These are phyloP conservation scores for Balaenoptera acutorostrata DNA, from an alignment of 2,113 vertebrate species.

Conservation along the genomic window DNA sequence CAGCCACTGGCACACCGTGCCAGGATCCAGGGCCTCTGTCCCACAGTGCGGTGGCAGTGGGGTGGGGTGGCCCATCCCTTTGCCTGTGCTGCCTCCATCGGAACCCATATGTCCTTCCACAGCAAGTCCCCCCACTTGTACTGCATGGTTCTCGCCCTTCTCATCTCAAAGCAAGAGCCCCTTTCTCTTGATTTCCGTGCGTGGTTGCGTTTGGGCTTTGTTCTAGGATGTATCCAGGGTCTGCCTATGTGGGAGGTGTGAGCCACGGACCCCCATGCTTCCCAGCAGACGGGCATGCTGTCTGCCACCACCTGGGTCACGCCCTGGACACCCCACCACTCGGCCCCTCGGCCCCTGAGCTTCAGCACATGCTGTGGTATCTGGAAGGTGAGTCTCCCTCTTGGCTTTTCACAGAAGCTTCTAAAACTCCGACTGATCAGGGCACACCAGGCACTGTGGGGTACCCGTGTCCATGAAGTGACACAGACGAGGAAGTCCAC, in stretches of 20 bases:
- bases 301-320: neutral
- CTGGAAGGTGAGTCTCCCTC: neutral
- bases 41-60: fast-evolving
- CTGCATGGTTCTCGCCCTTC: neutral
- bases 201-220: neutral
- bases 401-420: neutral
- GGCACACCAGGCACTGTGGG: neutral
- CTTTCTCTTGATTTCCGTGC: neutral
- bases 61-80: neutral
- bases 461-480: neutral
- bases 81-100: fast-evolving
- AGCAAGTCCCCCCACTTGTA: neutral
- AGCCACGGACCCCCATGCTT: neutral
- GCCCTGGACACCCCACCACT: neutral
- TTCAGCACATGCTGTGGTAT: neutral
- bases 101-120: neutral
- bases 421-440: neutral
- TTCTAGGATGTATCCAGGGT: neutral
- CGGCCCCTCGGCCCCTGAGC: no score
- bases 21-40: neutral
- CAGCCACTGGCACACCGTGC: neutral
- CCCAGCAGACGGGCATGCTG: neutral
- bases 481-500: neutral
- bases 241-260: neutral
- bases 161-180: neutral